Evolutionary conservation across 2,113 vertebrate genomes (phyloP), one percentile per base, ranked within the genome.

Genomic region (Lepus europaeus): DNA sequence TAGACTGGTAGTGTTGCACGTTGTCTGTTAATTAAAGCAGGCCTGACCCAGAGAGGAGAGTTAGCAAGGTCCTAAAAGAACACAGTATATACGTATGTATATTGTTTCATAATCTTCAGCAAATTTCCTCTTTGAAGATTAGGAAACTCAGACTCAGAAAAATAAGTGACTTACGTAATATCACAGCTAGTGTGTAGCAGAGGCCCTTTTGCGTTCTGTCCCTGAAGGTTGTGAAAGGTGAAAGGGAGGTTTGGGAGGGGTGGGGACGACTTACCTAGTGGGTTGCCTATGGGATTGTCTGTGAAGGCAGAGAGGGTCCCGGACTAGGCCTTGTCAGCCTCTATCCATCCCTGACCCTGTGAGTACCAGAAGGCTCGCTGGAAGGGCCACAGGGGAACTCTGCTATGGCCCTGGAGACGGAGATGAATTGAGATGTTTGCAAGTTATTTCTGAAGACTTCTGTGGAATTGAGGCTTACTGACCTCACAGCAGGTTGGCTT

Each of bases 171-270:
- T 93, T 91, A 61, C 10, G 2, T 84, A 86, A 83, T 78, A 56
- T 94, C 77, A 93, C 23, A 49, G 72, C 77, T 81, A n/a, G 25
- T 94, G 89, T 94, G n/a, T 84, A 95, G n/a, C 33, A 77, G 77
- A 85, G 33, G n/a, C 31, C 45, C 19, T 81, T 69, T 85, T 80
- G 61, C 91, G 16, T 81, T 95, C 76, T 95, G n/a, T 5, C 64
- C 39, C 45, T 74, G 45, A 73, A 53, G 13, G 27, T 74, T 91
- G 2, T 94, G 64, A 39, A 78, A 82, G 33, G 2, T 94, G 64
- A 39, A 78, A 82, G 33, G 45, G 33, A 36, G 61, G 22, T 78
- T 87, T 61, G 84, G 31, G 61, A 16, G 33, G 53, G 13, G 4
- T 31, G 16, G 10, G 61, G 23, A 31, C n/a, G 5, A 8, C 29